These are phyloP conservation scores for Stigmatopora argus DNA, from an alignment of 2,113 vertebrate species.

Conservation along the genomic window DNA sequence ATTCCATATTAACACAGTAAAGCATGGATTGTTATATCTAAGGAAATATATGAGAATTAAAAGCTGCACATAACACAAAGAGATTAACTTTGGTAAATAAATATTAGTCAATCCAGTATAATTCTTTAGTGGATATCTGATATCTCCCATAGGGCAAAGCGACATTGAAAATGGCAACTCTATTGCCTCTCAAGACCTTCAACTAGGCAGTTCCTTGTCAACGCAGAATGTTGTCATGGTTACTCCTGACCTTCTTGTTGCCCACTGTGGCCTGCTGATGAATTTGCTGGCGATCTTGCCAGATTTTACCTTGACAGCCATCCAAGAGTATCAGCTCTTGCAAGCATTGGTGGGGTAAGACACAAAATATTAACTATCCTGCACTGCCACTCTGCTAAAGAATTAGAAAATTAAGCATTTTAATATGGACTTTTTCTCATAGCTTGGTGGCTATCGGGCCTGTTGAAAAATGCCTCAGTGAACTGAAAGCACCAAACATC, in stretches of 20 bases:
- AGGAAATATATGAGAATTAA: no score
- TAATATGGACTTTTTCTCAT: slow-evolving; percentile 17
- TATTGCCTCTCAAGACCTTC: slow-evolving; percentile 62
- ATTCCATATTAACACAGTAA: no score
- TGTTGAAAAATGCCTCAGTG: slow-evolving; percentile 74
- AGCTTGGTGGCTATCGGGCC: slow-evolving; percentile 74
- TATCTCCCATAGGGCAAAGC: slow-evolving; percentile 75
- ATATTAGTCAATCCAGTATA: no score
- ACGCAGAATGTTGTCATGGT: slow-evolving; percentile 69
- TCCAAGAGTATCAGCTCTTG: slow-evolving; percentile 73
- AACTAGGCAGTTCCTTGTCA: slow-evolving; percentile 47
- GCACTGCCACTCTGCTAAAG: neutral
- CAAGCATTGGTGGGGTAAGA: slow-evolving; percentile 78
- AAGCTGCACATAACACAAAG: no score
- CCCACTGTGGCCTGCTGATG: slow-evolving; percentile 80
- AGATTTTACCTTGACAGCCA: slow-evolving; percentile 74
- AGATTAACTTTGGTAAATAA: no score
- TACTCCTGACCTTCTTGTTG: slow-evolving; percentile 82
- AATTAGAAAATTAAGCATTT: neutral
- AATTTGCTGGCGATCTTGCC: slow-evolving; percentile 80
- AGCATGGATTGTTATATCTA: no score
- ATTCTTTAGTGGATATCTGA: slow-evolving; percentile 11
- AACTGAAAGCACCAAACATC: slow-evolving; percentile 70
- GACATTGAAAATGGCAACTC: slow-evolving; percentile 71
- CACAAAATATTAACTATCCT: slow-evolving; percentile 5